phyloP scores from a whole-genome alignment of 2,113 vertebrate genomes.

The Python bivittatus region DNA sequence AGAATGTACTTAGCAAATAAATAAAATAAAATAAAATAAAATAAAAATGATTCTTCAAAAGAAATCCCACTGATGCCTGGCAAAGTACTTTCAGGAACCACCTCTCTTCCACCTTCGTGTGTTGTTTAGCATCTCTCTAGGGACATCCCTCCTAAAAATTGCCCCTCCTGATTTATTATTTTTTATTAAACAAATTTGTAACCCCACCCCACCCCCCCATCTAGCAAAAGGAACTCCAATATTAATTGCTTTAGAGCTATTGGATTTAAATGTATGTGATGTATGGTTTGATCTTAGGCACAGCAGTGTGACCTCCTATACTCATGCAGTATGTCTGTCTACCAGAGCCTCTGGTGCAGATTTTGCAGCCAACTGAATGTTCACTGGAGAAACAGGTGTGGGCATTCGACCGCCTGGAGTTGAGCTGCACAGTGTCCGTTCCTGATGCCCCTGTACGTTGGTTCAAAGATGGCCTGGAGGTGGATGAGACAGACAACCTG shows the following conservation, averaged over 20 bases:
- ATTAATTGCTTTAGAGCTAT: not conserved
- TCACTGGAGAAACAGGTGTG: conserved; percentile 80
- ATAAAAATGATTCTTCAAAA: not conserved
- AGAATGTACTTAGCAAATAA: not conserved
- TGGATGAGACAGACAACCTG: conserved; percentile 75
- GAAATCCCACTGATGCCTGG: not conserved
- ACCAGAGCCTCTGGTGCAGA: conserved; percentile 86
- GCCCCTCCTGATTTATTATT: not conserved
- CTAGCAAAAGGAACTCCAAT: not conserved
- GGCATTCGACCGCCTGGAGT: conserved; percentile 75
- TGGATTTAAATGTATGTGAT: not conserved
- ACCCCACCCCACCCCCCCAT: too few relatives aligned
- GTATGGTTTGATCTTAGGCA: not conserved
- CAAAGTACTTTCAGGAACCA: not conserved
- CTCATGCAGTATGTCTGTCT: not conserved
- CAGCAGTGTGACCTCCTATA: not conserved
- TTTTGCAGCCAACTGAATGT: conserved; percentile 81
- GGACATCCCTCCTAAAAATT: not conserved
- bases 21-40: not conserved
- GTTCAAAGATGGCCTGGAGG: conserved; percentile 86
- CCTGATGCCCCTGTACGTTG: conserved; percentile 75
- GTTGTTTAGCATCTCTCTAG: not conserved
- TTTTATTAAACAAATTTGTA: not conserved
- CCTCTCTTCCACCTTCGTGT: not conserved
- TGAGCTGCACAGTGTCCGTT: conserved; percentile 78